Conservation (phyloP, 2,113 vertebrate genomes). For the Stigmatopora argus region DNA sequence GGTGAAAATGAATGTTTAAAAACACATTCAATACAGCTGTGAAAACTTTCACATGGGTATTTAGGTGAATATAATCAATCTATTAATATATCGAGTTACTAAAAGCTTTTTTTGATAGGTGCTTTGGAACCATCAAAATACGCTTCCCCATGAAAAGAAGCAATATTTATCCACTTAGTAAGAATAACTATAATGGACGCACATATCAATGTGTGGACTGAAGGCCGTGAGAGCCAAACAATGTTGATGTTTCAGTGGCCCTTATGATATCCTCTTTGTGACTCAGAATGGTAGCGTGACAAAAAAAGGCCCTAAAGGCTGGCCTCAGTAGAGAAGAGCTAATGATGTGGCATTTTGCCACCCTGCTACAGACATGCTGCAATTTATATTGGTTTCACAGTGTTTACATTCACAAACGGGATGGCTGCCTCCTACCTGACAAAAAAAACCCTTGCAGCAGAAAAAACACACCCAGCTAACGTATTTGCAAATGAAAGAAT, state of each 20-base stretch:
- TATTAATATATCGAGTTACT: no score
- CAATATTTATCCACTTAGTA: no score
- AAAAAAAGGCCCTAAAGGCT: conserved; percentile 22
- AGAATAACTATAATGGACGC: not conserved
- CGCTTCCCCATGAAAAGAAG: no score
- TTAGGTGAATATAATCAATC: no score
- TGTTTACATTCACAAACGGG: conserved; percentile 56
- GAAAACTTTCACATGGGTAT: no score
- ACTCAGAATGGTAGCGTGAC: conserved; percentile 38
- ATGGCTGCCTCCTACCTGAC: conserved; percentile 36
- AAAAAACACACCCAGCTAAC: conserved; percentile 10
- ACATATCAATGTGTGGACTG: not conserved
- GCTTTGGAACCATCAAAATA: no score
- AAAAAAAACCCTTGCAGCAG: conserved; percentile 40
- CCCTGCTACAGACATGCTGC: conserved; percentile 31
- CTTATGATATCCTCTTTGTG: conserved; percentile 41
- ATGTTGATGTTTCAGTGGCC: conserved; percentile 22
- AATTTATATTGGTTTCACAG: conserved; percentile 48
- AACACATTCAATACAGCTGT: no score
- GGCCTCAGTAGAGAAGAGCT: conserved; percentile 32
- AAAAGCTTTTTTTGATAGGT: no score
- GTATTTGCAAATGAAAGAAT: conserved; percentile 10
- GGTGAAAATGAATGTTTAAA: no score
- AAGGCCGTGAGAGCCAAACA: not conserved
- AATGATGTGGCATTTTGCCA: conserved; percentile 57